phyloP scores from a whole-genome alignment of 2,888 invertebrate genomes.

The Pristionchus fissidentatus region DNA sequence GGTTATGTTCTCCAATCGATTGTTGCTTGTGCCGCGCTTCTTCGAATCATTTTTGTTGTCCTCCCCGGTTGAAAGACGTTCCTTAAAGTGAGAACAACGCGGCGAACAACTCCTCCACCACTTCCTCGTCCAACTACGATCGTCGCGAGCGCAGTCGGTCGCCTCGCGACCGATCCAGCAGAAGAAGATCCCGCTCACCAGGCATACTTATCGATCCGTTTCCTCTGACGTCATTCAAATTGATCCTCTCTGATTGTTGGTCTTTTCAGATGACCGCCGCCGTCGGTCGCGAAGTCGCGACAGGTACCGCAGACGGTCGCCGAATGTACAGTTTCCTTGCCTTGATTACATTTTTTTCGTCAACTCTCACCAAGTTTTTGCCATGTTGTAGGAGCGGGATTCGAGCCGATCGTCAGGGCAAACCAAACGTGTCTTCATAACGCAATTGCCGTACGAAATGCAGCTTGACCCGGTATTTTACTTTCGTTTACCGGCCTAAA shows the following conservation, averaged over 20 bases:
- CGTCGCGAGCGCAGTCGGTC: conserved; percentile 11
- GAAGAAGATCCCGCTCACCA: conserved; percentile 45
- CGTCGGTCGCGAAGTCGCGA: conserved; percentile 46
- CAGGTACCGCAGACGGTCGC: conserved; percentile 28
- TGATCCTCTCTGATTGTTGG: neutral
- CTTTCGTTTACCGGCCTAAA: neutral
- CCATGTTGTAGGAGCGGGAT: conserved; percentile 26
- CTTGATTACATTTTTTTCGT: neutral
- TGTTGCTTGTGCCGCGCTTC: neutral
- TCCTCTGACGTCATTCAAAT: neutral
- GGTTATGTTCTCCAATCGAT: neutral
- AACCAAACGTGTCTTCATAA: conserved; percentile 18
- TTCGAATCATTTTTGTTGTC: neutral
- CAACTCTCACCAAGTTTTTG: neutral
- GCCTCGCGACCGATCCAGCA: conserved; percentile 2
- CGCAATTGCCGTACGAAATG: conserved; percentile 31
- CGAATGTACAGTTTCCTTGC: conserved; percentile 37
- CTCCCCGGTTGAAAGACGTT: conserved; percentile 2
- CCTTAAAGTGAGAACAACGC: conserved; percentile 41
- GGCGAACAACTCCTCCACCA: neutral
- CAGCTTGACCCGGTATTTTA: conserved; percentile 25
- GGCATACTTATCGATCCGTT: conserved; percentile 29
- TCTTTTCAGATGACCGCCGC: conserved; percentile 38
- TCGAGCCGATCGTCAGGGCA: neutral
- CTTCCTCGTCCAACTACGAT: neutral